Evolutionary conservation across 2,113 vertebrate species (phyloP), one percentile per base, ranked within the genome.

Genomic region (Hippocampus abdominalis): DNA sequence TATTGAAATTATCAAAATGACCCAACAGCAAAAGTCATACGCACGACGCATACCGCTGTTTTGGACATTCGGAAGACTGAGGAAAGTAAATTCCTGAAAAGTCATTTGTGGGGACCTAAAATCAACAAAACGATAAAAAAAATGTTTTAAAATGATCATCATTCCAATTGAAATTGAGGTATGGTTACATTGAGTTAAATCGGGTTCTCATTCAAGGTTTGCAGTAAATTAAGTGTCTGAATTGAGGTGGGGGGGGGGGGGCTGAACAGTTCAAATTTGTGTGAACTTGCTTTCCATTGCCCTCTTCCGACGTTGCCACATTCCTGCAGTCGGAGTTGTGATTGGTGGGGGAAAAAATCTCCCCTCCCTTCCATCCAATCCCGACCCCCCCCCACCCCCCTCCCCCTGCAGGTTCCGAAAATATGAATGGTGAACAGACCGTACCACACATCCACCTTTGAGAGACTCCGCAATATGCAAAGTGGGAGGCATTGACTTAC

Each of bases 401-500:
- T 36, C 32, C 5, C 32, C 32, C 32, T 69, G 42, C 73, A 71
- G 72, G 66, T 69, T 80, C 75, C 66, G 62, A 70, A 75, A 72
- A 69, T 73, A 67, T 76, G 84, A 71, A 69, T 68, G 69, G 71
- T 72, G 66, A 69, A 74, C 64, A 62, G 42, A 36, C 27, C 48
- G 10, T 2, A 23, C 56, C 23, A 8, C 6, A 15, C 11, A 23
- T 2, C 25, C 12, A 23, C 5, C 6, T 49, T 21, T 23, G 5
- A 15, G 44, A 66, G 70, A 51, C 23, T 46, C 69, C 42, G 57
- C 57, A 68, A 79, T 69, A 70, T 69, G 56, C 23, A 64, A 8
- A 32, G 70, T 76, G 66, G 64, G 70, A 80, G 60, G 72, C 39
- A 73, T 81, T 56, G 68, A 86, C 86, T 89, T 79, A 86, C 87